phyloP scores from a whole-genome alignment of 1,140 invertebrate genomes.

The Macrocentrus cingulum region DNA sequence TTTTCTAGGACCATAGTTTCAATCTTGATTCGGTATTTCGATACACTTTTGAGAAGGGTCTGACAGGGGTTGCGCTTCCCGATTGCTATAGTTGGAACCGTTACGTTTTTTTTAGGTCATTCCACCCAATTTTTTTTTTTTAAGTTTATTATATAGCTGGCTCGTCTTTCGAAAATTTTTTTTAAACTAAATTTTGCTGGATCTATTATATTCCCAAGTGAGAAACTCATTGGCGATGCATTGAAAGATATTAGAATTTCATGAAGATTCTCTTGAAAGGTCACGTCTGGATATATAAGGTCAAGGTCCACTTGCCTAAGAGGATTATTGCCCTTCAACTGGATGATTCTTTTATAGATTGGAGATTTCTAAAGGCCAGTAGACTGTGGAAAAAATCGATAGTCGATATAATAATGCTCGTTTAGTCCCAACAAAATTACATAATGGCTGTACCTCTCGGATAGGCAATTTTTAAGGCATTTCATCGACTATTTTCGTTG shows the following conservation, averaged over 20 bases:
- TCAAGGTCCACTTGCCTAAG: slow-evolving; percentile 26
- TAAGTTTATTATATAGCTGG: neutral
- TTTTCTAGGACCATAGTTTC: too few species aligned
- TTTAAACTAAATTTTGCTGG: too few species aligned
- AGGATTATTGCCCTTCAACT: slow-evolving; percentile 24
- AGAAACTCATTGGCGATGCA: too few species aligned
- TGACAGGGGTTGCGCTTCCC: slow-evolving; percentile 8
- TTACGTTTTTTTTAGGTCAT: neutral
- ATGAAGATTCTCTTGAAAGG: slow-evolving; percentile 17
- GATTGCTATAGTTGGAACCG: neutral
- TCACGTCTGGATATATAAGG: slow-evolving; percentile 16
- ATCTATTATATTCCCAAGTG: too few species aligned
- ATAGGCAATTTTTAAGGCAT: neutral
- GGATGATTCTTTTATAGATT: neutral
- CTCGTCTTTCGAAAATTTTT: neutral
- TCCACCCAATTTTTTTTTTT: neutral
- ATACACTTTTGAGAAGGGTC: slow-evolving; percentile 14
- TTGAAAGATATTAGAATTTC: slow-evolving; percentile 3
- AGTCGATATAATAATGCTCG: neutral
- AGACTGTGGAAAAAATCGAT: neutral
- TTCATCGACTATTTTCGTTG: slow-evolving; percentile 3
- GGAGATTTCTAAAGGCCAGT: neutral
- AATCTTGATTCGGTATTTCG: neutral
- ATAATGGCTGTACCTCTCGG: neutral
- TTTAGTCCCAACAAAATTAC: slow-evolving; percentile 17